Evolutionary conservation across 2,113 vertebrate genomes (phyloP).

Genomic region (Eurystomus gularis): DNA sequence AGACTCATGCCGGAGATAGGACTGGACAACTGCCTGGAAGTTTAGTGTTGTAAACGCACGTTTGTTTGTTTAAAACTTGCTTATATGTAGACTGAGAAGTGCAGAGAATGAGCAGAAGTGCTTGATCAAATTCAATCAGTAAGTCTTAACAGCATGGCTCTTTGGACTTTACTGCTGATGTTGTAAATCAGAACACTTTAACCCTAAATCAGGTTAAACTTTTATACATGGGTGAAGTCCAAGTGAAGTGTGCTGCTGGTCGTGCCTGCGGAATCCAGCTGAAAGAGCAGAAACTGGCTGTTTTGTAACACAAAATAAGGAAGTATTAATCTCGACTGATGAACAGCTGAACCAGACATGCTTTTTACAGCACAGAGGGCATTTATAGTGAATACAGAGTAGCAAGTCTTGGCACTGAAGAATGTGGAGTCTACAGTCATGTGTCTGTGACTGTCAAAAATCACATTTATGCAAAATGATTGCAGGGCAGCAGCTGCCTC

Average conservation of each 20-base stretch:
- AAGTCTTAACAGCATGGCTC: fast-evolving
- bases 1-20: not conserved
- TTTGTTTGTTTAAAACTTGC: not conserved
- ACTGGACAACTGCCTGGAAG: not conserved
- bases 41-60: not conserved
- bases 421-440: not conserved
- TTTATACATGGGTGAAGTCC: not conserved
- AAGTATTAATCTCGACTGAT: not conserved
- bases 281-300: not conserved
- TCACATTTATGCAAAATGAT: not conserved
- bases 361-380: not conserved
- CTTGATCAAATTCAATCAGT: not conserved
- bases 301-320: not conserved
- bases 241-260: not conserved
- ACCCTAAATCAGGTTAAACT: not conserved
- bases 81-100: not conserved
- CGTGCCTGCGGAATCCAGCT: not conserved
- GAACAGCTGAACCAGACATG: not conserved
- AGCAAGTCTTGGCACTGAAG: not conserved
- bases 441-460: not conserved
- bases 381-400: not conserved
- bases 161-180: not conserved
- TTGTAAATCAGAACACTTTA: constrained; percentile 2
- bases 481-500: not conserved
- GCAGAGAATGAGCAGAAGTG: not conserved